Evolutionary conservation across 2,888 invertebrate genomes (phyloP).

Genomic region (Microctonus aethiopoides): DNA sequence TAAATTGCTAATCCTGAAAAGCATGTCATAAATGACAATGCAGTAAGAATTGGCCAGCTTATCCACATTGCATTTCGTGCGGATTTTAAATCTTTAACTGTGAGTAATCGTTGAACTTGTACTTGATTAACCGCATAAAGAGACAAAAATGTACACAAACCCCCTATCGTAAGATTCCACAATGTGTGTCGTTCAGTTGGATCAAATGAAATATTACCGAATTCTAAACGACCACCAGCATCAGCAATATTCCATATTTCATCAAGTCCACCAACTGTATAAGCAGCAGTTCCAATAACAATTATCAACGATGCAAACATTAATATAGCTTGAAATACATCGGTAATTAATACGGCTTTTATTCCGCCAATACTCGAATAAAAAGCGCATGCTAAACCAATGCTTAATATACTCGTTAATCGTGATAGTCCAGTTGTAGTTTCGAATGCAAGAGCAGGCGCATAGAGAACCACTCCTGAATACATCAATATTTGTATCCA

Average conservation of each 20-base stretch:
- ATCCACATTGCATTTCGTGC: conserved; percentile 82
- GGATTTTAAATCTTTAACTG: conserved; percentile 76
- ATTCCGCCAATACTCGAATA: conserved; percentile 91
- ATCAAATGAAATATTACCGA: conserved; percentile 78
- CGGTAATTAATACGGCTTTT: conserved; percentile 90
- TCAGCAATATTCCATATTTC: conserved; percentile 79
- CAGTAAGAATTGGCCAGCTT: conserved; percentile 82
- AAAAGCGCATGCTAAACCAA: conserved; percentile 84
- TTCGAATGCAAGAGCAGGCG: conserved; percentile 90
- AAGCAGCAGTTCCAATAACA: conserved; percentile 79
- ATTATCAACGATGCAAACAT: conserved; percentile 88
- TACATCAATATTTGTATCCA: conserved; percentile 90
- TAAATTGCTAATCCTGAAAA: conserved; percentile 82
- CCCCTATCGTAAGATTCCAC: conserved; percentile 86
- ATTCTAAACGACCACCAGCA: conserved; percentile 77
- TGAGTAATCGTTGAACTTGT: conserved; percentile 80
- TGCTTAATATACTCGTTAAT: conserved; percentile 78
- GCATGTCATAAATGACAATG: conserved; percentile 78
- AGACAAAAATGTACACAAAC: conserved; percentile 81
- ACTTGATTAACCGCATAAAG: conserved; percentile 91
- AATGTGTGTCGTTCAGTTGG: conserved; percentile 86
- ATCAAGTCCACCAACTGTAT: conserved; percentile 77
- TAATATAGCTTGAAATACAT: conserved; percentile 84
- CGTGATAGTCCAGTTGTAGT: conserved; percentile 85
- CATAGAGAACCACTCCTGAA: conserved; percentile 92